Conservation (phyloP, 2,113 vertebrate genomes). For the Poeciliopsis occidentalis region DNA sequence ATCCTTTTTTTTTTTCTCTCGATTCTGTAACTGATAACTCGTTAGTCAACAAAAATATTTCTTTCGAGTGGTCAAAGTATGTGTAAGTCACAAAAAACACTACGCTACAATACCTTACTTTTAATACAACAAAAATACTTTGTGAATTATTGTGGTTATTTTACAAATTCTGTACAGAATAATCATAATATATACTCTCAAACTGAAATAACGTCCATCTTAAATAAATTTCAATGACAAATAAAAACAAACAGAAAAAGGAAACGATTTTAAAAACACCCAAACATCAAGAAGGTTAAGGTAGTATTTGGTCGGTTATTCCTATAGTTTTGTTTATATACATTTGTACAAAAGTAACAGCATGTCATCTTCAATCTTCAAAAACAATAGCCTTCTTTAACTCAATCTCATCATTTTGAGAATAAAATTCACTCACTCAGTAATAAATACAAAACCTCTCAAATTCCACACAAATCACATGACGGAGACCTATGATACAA, state of each 20-base stretch:
- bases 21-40: constrained; percentile 74
- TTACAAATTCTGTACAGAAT: constrained; percentile 86
- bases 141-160: constrained; percentile 84
- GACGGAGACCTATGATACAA: constrained; percentile 96
- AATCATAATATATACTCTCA: constrained; percentile 85
- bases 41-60: constrained; percentile 80
- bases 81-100: constrained; percentile 81
- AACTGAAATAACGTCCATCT: constrained; percentile 89
- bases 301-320: constrained; percentile 99
- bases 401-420: constrained; percentile 80
- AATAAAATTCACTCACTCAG: constrained; percentile 99
- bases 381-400: constrained; percentile 92
- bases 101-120: constrained; percentile 83
- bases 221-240: constrained; percentile 80
- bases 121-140: constrained; percentile 85
- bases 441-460: constrained; percentile 99
- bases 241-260: constrained; percentile 66
- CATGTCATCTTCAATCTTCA: constrained; percentile 94
- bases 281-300: constrained; percentile 94
- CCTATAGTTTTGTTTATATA: constrained; percentile 92
- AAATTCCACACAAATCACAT: constrained; percentile 99
- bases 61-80: constrained; percentile 81
- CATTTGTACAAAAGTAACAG: constrained; percentile 99
- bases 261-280: constrained; percentile 83
- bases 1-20: constrained; percentile 30